These are phyloP conservation scores for Dryobates pubescens DNA, from an alignment of 2,797 vertebrate species.

Conservation along the genomic window DNA sequence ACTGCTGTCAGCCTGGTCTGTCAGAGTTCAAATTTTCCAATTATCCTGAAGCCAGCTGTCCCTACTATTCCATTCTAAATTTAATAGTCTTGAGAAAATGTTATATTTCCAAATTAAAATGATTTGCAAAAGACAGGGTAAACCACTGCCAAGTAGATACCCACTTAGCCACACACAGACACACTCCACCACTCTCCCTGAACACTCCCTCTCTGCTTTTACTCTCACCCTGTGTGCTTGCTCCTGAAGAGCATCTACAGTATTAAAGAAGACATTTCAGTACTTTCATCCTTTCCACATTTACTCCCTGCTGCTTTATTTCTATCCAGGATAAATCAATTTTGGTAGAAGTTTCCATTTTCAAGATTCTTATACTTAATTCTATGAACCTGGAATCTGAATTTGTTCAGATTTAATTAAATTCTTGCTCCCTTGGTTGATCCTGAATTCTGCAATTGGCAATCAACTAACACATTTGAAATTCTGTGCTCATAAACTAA, in stretches of 20 bases:
- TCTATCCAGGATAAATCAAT: neutral
- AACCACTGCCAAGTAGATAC: neutral
- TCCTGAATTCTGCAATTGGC: neutral
- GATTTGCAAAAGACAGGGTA: constrained; percentile 30
- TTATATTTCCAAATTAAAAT: constrained; percentile 58
- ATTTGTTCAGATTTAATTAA: neutral
- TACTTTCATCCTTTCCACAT: neutral
- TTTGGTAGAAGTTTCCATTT: neutral
- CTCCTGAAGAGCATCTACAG: neutral
- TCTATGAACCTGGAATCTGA: neutral
- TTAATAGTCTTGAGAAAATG: constrained; percentile 65
- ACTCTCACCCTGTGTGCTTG: neutral
- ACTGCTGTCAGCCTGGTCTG: constrained; percentile 50
- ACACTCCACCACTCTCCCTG: neutral
- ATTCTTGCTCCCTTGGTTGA: neutral
- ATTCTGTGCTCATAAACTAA: neutral
- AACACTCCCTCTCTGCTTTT: neutral
- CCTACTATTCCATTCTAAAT: constrained; percentile 61
- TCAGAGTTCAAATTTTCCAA: constrained; percentile 69
- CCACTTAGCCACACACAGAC: neutral
- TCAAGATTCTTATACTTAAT: neutral
- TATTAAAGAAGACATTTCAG: neutral
- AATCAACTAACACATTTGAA: neutral
- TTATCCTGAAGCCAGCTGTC: constrained; percentile 72
- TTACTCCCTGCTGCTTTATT: neutral